These are phyloP conservation scores for cattle (Bos taurus) DNA, from an alignment of 2,113 vertebrate species.

Conservation along the genomic window ARS-UCD2.0 NC_037337.1:100097501-100098000, in stretches of 20 bases:
- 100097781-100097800: not conserved
- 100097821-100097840: not conserved
- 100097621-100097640: not conserved
- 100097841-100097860: not conserved
- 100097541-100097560: not conserved
- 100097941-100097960: constrained; percentile 37
- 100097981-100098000: constrained; percentile 6
- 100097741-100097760: not conserved
- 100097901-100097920: not conserved
- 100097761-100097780: not conserved
- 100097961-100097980: not conserved
- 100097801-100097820: not conserved
- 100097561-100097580: not conserved
- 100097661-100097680: not conserved
- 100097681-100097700: not conserved
- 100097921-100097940: not conserved
- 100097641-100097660: not conserved
- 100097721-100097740: not conserved
- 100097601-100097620: not conserved
- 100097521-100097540: not conserved
- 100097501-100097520: not conserved
- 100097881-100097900: not conserved
- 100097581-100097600: not conserved
- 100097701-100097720: not conserved
- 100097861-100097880: not conserved